Evolutionary conservation across 2,113 vertebrate species (phyloP).

Genomic region (Ochotona princeps): DNA sequence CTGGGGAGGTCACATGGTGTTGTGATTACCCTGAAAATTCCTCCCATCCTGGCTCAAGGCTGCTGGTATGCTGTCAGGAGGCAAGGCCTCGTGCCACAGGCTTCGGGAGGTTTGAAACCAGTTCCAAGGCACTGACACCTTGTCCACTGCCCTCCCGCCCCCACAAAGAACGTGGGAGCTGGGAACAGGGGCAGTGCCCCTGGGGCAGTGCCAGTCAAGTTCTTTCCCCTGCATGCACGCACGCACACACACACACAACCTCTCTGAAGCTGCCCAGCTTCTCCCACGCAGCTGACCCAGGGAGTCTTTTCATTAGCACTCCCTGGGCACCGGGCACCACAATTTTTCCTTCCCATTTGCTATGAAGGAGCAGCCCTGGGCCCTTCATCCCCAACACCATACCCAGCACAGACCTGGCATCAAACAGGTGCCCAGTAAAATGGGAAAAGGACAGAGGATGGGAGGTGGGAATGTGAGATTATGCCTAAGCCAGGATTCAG

Average conservation of each 20-base stretch:
- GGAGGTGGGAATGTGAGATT: no score
- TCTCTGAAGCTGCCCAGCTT: background rate
- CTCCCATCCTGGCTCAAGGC: background rate
- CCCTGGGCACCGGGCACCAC: background rate
- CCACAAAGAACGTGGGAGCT: background rate
- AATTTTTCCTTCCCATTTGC: background rate
- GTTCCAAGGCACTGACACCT: background rate
- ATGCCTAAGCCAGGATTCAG: no score
- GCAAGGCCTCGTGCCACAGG: background rate
- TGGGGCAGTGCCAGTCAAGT: background rate
- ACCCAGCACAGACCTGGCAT: background rate
- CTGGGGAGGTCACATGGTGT: no score
- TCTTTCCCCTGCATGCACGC: no score
- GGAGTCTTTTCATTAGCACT: background rate
- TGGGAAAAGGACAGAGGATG: background rate
- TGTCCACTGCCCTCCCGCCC: no score
- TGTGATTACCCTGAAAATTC: background rate
- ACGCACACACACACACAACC: background rate
- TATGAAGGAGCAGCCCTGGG: background rate
- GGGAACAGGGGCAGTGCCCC: background rate
- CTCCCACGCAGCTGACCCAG: accelerated
- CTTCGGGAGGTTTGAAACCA: background rate
- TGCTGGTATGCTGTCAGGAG: background rate
- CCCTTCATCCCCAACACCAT: background rate
- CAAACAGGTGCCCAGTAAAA: background rate